phyloP scores from a whole-genome alignment of 2,888 invertebrate species.

The Drosophila recens region DNA sequence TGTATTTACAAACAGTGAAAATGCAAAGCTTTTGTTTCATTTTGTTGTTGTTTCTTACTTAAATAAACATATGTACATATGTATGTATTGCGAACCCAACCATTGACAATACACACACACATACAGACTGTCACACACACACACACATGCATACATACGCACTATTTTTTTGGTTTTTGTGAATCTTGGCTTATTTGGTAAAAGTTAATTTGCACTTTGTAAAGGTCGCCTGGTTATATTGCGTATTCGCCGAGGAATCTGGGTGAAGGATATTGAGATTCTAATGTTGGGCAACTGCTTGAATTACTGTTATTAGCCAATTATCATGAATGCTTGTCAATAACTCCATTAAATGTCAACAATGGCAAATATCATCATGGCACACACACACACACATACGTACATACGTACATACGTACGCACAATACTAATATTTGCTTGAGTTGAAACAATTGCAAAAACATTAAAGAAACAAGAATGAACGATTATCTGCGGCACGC shows the following conservation, averaged over 20 bases:
- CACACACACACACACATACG: constrained; percentile 2
- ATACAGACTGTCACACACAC: background rate
- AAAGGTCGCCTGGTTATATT: constrained; percentile 21
- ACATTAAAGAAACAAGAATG: background rate
- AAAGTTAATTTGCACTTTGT: constrained; percentile 30
- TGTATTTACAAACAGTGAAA: constrained; percentile 7
- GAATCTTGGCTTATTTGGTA: constrained; percentile 44
- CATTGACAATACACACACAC: background rate
- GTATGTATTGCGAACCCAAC: constrained; percentile 6
- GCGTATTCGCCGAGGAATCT: constrained; percentile 9
- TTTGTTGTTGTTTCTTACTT: constrained; percentile 17
- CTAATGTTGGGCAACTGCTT: constrained; percentile 5
- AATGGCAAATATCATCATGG: constrained; percentile 12
- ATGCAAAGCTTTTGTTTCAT: constrained; percentile 9
- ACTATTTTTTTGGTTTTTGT: constrained; percentile 17
- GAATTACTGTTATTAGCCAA: constrained; percentile 12
- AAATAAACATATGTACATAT: constrained; percentile 16
- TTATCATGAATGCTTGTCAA: constrained; percentile 11
- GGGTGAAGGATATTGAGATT: constrained; percentile 21
- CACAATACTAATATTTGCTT: constrained; percentile 19
- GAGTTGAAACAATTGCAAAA: constrained; percentile 19
- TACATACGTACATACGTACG: constrained; percentile 4
- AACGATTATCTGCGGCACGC: background rate
- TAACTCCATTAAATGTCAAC: constrained; percentile 13
- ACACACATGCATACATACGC: constrained; percentile 16